phyloP scores from a whole-genome alignment of 2,888 invertebrate species.

The Mythimna impura region DNA sequence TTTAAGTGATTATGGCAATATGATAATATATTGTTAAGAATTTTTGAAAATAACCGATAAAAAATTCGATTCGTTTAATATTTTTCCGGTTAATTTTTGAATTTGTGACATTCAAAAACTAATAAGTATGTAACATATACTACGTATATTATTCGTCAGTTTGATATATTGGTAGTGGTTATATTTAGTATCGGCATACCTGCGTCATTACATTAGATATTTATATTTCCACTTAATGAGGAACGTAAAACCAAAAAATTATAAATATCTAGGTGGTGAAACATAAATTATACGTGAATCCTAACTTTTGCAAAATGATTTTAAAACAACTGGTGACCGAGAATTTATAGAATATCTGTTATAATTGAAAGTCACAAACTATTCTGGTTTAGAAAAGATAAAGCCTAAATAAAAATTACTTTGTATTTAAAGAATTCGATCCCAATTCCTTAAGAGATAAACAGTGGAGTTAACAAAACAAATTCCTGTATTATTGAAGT shows the following conservation, averaged over 20 bases:
- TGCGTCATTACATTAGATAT: neutral
- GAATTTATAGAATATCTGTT: neutral
- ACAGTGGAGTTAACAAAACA: conserved; percentile 33
- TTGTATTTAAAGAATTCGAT: conserved; percentile 36
- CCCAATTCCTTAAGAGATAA: conserved; percentile 21
- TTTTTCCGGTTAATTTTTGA: conserved; percentile 1
- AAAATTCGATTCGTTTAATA: neutral
- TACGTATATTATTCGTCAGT: conserved; percentile 14
- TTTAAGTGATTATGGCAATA: conserved; percentile 2
- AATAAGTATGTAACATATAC: neutral
- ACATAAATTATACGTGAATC: neutral
- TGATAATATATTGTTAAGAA: neutral
- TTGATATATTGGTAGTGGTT: neutral
- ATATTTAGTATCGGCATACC: neutral
- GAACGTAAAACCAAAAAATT: neutral
- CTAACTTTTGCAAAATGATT: neutral
- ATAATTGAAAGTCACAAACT: neutral
- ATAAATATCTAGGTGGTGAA: too few species aligned
- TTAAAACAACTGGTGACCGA: neutral
- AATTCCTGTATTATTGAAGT: conserved; percentile 29
- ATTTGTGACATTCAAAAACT: neutral
- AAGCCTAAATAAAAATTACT: conserved; percentile 12
- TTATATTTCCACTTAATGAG: neutral
- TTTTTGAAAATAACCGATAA: neutral
- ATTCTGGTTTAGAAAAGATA: conserved; percentile 4